Evolutionary conservation across 1,140 invertebrate genomes (phyloP).

Genomic region (Macrobrachium rosenbergii): DNA sequence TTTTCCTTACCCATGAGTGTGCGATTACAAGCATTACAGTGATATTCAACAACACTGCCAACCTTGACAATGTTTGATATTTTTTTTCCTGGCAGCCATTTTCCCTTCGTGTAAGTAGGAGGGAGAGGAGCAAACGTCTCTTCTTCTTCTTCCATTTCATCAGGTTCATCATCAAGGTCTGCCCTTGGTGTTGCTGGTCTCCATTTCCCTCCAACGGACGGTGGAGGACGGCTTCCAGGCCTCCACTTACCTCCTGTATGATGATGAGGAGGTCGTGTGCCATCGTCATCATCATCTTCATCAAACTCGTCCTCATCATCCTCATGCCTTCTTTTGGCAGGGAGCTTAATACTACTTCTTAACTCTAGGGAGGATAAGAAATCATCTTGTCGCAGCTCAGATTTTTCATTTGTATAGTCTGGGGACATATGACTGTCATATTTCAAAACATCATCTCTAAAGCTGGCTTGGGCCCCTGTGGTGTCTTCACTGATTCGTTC

Average conservation of each 20-base stretch:
- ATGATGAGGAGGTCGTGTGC: conserved; percentile 44
- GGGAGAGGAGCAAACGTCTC: conserved; percentile 29
- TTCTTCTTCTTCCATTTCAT: conserved; percentile 32
- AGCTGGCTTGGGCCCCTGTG: background rate
- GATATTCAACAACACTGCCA: conserved; percentile 39
- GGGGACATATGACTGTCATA: conserved; percentile 7
- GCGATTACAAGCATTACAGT: conserved; percentile 46
- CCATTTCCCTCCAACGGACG: conserved; percentile 53
- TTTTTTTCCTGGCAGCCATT: conserved; percentile 59
- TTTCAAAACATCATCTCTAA: conserved; percentile 27
- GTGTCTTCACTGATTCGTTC: background rate
- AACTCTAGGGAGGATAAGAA: conserved; percentile 57
- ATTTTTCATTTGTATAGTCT: background rate
- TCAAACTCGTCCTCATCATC: conserved; percentile 51
- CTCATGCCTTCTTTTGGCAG: conserved; percentile 30
- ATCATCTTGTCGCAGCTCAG: conserved; percentile 54
- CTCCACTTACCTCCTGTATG: conserved; percentile 61
- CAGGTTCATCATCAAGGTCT: conserved; percentile 43
- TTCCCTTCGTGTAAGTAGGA: conserved; percentile 53
- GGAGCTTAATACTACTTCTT: conserved; percentile 35
- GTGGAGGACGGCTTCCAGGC: conserved; percentile 50
- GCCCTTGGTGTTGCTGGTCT: conserved; percentile 40
- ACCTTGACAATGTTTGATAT: conserved; percentile 49
- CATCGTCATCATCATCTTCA: conserved; percentile 53
- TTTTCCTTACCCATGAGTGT: conserved; percentile 45